phyloP scores from a whole-genome alignment of 2,888 invertebrate genomes.

The Eilema griseolum region DNA sequence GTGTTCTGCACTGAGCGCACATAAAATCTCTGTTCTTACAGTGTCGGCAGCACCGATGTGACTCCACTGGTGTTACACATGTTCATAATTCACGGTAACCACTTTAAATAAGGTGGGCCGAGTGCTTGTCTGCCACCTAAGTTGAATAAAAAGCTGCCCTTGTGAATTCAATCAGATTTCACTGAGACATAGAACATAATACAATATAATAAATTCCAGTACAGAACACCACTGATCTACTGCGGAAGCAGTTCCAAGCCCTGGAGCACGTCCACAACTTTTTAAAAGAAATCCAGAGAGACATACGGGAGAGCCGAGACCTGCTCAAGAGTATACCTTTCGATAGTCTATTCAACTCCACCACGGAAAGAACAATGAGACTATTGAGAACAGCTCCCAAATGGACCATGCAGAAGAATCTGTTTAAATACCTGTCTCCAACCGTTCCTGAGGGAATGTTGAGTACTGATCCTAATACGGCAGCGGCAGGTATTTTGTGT shows the following conservation, averaged over 20 bases:
- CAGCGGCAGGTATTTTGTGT: not conserved
- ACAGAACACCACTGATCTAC: not conserved
- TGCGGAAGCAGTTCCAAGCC: not conserved
- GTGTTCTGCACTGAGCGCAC: too few species aligned
- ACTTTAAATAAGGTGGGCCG: too few species aligned
- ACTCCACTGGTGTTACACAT: too few species aligned
- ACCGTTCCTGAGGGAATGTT: not conserved
- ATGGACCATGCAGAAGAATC: not conserved
- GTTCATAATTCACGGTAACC: too few species aligned
- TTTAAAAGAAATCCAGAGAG: not conserved
- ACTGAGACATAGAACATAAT: too few species aligned
- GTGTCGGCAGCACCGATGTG: too few species aligned
- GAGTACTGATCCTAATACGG: not conserved
- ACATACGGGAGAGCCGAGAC: constrained; percentile 5
- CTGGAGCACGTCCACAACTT: not conserved
- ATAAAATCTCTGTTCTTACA: too few species aligned
- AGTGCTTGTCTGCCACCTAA: too few species aligned
- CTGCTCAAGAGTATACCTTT: not conserved
- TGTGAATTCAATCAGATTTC: too few species aligned
- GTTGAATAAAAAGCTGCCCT: too few species aligned
- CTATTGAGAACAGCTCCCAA: not conserved
- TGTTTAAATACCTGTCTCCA: not conserved
- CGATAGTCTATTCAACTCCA: not conserved
- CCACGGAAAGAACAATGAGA: not conserved
- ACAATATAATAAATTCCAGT: not conserved